phyloP scores from a whole-genome alignment of 2,113 vertebrate genomes.

The Seriola aureovittata region DNA sequence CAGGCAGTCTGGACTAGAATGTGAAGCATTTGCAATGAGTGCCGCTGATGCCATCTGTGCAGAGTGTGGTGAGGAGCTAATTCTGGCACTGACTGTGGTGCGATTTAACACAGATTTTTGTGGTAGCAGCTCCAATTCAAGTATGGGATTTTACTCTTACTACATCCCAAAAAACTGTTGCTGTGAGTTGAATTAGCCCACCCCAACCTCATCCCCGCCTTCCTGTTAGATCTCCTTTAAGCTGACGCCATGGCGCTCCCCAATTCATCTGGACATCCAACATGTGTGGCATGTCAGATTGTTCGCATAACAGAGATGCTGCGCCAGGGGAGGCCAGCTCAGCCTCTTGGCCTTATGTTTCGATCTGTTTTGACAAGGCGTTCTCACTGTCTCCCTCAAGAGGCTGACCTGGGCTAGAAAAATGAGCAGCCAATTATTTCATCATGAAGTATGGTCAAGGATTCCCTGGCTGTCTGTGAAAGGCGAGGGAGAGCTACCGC shows the following conservation, averaged over 20 bases:
- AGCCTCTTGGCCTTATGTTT: slow-evolving; percentile 63
- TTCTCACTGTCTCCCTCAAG: slow-evolving; percentile 63
- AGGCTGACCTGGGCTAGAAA: slow-evolving; percentile 61
- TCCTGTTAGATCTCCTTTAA: slow-evolving; percentile 61
- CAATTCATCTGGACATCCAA: slow-evolving; percentile 69
- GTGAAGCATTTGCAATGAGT: slow-evolving; percentile 82
- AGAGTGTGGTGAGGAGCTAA: slow-evolving; percentile 81
- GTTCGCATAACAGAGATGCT: slow-evolving; percentile 76
- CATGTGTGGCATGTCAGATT: slow-evolving; percentile 79
- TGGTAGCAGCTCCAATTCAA: slow-evolving; percentile 65
- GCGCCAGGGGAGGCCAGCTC: slow-evolving; percentile 71
- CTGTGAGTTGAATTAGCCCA: slow-evolving; percentile 60
- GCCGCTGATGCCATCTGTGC: slow-evolving; percentile 84
- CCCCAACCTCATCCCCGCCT: not conserved
- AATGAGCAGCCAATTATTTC: slow-evolving; percentile 68
- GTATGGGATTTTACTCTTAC: slow-evolving; percentile 54
- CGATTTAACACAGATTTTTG: slow-evolving; percentile 80
- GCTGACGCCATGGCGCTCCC: slow-evolving; percentile 63
- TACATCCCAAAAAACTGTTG: slow-evolving; percentile 48
- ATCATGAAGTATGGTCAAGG: slow-evolving; percentile 44
- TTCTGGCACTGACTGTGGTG: slow-evolving; percentile 79
- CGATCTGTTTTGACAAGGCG: slow-evolving; percentile 73
- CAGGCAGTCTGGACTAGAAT: slow-evolving; percentile 82
- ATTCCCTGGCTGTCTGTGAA: slow-evolving; percentile 38
- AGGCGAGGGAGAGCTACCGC: slow-evolving; percentile 35